Evolutionary conservation across 2,797 vertebrate species (phyloP), one percentile per base, ranked within the genome.

Genomic region (Falco naumanni): DNA sequence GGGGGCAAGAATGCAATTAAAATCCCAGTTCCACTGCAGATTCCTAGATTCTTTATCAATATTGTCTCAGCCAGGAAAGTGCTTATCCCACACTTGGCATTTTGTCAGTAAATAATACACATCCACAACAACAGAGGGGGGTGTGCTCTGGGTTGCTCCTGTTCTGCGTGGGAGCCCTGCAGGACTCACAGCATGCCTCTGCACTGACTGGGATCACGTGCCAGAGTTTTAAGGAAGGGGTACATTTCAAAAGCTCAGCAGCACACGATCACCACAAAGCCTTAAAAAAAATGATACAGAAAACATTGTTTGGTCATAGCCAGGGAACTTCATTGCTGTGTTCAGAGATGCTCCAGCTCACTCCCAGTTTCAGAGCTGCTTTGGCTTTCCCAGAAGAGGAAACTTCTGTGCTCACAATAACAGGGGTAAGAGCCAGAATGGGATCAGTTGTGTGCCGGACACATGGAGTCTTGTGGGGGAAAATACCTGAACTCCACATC

Each of bases 201-300:
- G 9, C 28, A 5, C 50, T 12, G 4, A 41, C 45, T 1, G 0
- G 29, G 15, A 21, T 26, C 64, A 41, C 0, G 0, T 26, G 2
- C 15, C 54, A 29, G 31, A 6, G 7, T 59, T 81, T 34, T 56
- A 48, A 87, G 54, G 74, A 71, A 79, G 25, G 43, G 39, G 9
- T 37, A 13, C 16, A 1, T 65, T 48, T 77, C 54, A 45, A 69
- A 89, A 69, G 28, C 50, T 66, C 41, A 66, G 69, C 56, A 69
- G 41, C 74, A 72, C 3, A 2, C 7, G 3, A 25, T 90, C 37
- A 60, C 34, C 21, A 37, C 64, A 37, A 90, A 84, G 71, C 48
- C 74, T 45, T 24, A 59, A 74, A 51, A 66, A 11, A 56, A 64
- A 65, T 31, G 16, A 43, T 56, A 72, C 21, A 63, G 21, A 65